These are phyloP conservation scores for Bucco capensis DNA, from an alignment of 2,113 vertebrate species.

Conservation along the genomic window DNA sequence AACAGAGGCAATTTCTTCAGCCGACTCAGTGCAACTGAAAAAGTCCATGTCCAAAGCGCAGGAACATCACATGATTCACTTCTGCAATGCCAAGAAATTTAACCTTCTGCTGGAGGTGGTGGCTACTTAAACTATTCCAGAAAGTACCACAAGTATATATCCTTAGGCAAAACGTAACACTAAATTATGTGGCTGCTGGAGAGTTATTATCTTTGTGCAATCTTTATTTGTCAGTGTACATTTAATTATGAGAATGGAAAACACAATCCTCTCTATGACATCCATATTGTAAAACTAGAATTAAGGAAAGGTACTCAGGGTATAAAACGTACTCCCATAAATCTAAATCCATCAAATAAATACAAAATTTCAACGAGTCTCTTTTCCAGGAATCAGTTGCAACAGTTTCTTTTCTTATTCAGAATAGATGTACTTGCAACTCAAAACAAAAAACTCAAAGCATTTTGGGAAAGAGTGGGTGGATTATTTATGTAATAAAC, in stretches of 20 bases:
- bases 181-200: not conserved
- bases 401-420: not conserved
- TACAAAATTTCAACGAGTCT: not conserved
- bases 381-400: not conserved
- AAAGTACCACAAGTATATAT: not conserved
- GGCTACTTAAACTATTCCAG: not conserved
- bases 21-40: not conserved
- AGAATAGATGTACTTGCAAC: not conserved
- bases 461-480: not conserved
- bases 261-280: not conserved
- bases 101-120: not conserved
- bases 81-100: not conserved
- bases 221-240: not conserved
- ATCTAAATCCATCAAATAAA: not conserved
- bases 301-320: not conserved
- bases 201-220: not conserved
- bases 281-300: not conserved
- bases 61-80: not conserved
- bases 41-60: not conserved
- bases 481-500: slow-evolving; percentile 14
- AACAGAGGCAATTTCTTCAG: not conserved
- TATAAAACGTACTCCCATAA: not conserved
- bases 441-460: not conserved
- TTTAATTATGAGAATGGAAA: not conserved
- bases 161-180: not conserved